Evolutionary conservation across 2,888 invertebrate species (phyloP), one percentile per base, ranked within the genome.

Genomic region (Gasteruption jaculator): DNA sequence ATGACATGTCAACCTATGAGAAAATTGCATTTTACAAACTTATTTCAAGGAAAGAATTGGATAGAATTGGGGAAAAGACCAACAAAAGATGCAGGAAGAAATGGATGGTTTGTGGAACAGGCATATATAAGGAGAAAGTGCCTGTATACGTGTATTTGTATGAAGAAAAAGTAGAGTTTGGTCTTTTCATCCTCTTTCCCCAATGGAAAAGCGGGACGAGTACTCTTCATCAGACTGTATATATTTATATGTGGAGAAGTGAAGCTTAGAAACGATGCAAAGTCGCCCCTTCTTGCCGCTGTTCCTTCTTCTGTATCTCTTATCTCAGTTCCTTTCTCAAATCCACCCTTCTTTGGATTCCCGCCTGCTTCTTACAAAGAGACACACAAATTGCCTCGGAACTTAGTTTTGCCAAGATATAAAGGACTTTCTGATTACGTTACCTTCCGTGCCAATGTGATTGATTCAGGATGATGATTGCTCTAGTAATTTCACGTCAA

Each of bases 1-100:
- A 74, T 73, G 74, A 75, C 74, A 75, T 73, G 74, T 75, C 75
- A 75, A 74, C 73, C 74, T 73, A 71, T 69, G 70, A 65, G 73
- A 73, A 75, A 76, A 76, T 76, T 75, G 75, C 74, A 75, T 76
- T 75, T 75, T 73, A 72, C 73, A 73, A 76, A 76, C 74, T 76
- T 74, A 74, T 75, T 76, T 74, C 73, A 60, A 58, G 72, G 68
- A 72, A 73, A 73, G 74, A 75, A 76, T 76, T 74, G 75, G 73
- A 71, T 68, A 65, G 71, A 75, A 74, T 74, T 74, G 74, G 67
- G 69, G 68, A 71, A 64, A 68, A 67, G 66, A 63, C 58, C 54
- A 49, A 49, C 46, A 60, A 60, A 59, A 55, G 55, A 50, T 59
- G 58, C 58, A 43, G 36, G 44, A 38, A 49, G 46, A 32, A 39